These are phyloP conservation scores for Procavia capensis DNA, from an alignment of 2,113 vertebrate species.

Conservation along the genomic window DNA sequence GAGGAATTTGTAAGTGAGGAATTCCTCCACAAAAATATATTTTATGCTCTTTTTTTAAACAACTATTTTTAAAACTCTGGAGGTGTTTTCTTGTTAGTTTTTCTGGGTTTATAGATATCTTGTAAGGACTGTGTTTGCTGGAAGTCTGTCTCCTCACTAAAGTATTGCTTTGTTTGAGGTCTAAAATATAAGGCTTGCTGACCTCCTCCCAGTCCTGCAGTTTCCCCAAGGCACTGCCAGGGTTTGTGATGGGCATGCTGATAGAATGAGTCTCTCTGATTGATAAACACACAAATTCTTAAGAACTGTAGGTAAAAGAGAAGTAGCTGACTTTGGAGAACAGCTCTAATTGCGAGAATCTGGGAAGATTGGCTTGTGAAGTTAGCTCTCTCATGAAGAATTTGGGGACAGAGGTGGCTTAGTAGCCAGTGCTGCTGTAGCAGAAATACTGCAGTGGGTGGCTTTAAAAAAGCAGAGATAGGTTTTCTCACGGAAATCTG, in stretches of 20 bases:
- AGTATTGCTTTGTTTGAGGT: neutral
- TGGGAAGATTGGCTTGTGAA: neutral
- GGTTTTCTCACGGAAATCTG: too few species aligned
- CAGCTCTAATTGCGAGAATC: neutral
- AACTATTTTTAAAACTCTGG: slow-evolving; percentile 22
- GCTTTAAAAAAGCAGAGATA: too few species aligned
- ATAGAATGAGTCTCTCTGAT: neutral
- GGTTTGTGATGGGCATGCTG: neutral
- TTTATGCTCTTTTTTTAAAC: neutral
- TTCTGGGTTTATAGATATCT: neutral
- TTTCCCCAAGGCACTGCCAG: neutral
- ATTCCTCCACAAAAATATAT: neutral
- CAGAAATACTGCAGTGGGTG: too few species aligned
- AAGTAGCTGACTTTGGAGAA: neutral
- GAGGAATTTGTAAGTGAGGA: neutral
- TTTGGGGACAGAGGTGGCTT: neutral
- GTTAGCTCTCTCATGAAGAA: neutral
- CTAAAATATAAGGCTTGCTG: neutral
- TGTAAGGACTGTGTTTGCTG: neutral
- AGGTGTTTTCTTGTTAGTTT: neutral
- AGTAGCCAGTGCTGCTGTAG: too few species aligned
- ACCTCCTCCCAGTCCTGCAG: neutral
- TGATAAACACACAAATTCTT: neutral
- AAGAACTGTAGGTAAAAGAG: neutral
- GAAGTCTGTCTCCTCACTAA: neutral